Evolutionary conservation across 1,140 invertebrate genomes (phyloP).

Genomic region (Forficula auricularia): DNA sequence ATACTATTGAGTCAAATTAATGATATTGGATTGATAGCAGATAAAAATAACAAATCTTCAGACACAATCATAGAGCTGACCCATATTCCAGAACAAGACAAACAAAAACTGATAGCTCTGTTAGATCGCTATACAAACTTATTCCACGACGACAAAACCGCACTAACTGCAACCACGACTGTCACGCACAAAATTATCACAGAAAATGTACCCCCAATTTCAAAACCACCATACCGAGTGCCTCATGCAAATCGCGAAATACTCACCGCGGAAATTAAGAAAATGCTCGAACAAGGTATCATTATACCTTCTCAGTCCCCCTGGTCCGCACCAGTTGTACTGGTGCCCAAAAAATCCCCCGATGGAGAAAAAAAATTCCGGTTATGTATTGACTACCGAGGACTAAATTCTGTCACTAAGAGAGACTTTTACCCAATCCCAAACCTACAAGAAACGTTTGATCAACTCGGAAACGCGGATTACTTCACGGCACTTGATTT

Average conservation of each 20-base stretch:
- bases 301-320: constrained; percentile 10
- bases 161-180: too few relatives aligned
- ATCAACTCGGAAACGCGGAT: constrained; percentile 18
- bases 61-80: too few relatives aligned
- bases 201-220: constrained; percentile 12
- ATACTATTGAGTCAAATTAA: too few relatives aligned
- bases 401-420: constrained; percentile 23
- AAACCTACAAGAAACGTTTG: constrained; percentile 25
- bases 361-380: constrained; percentile 11
- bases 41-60: too few relatives aligned
- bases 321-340: constrained; percentile 6
- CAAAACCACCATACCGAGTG: constrained; percentile 10
- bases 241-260: constrained; percentile 17
- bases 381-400: constrained; percentile 27
- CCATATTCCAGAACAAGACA: too few relatives aligned
- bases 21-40: too few relatives aligned
- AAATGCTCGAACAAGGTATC: constrained; percentile 11
- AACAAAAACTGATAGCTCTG: too few relatives aligned
- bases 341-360: neutral
- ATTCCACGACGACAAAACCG: constrained; percentile 13
- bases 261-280: constrained; percentile 16
- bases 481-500: constrained; percentile 26
- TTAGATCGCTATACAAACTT: constrained; percentile 2
- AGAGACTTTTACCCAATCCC: constrained; percentile 29
- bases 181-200: neutral